Base-by-base conservation (phyloP, 30 jellyfish, hydroid and myxozoan genomes). In the Nemopilema nomurai region DNA sequence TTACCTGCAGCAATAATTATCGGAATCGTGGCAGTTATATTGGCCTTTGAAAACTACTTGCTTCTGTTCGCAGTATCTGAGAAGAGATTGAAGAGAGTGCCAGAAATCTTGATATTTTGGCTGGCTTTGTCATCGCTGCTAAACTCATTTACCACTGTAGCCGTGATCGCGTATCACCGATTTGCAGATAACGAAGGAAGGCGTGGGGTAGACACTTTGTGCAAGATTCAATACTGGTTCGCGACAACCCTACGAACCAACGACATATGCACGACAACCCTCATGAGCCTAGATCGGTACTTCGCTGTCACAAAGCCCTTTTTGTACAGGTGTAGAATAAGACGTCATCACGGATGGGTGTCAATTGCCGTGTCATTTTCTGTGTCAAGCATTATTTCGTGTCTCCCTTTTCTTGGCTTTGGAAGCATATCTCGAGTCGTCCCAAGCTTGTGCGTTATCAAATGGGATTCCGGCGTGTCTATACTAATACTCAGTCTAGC, bases 381-480 rank as follows among this genome's bases (percentile, higher is more conserved):
- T 25, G 8, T 71, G 13, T 73, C 93, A 18, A 67, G 83, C 68
- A n/a, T 85, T 8, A 85, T 75, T 0, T 70, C 93, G 53, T 50
- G 65, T 22, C 31, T 75, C 30, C 93, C 93, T 18, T 85, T 85
- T 28, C 26, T 67, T 63, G 93, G 93, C 8, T 73, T 85, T 69
- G 93, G 93, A 70, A 49, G 68, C 74, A 66, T 85, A 18, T 62
- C 83, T 25, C 93, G 82, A 9, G 67, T 41, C 1, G 26, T 75
- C 8, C 82, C 85, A 33, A 74, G 87, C 19, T 21, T 85, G 24
- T 85, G 93, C 64, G 83, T 66, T 19, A 71, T 57, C 18, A 66
- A 77, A 18, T 85, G 93, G 93, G 93, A 76, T 31, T 85, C 93
- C 25, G 68, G 30, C 8, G 66, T 76, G 8, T 74, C 97, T 7